Evolutionary conservation across 2,888 invertebrate genomes (phyloP).

Genomic region (Belgica antarctica): DNA sequence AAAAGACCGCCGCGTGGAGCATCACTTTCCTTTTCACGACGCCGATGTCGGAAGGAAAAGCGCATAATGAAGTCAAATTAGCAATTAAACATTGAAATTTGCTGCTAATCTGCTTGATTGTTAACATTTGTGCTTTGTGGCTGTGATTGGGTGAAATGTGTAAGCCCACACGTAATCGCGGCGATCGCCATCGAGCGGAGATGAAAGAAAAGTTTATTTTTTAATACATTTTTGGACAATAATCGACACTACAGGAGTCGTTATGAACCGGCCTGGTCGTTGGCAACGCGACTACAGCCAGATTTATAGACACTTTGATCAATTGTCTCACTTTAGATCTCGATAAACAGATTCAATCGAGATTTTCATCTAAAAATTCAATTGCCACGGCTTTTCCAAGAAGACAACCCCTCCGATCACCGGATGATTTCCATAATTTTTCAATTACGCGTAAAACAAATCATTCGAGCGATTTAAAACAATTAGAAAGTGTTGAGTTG

Average conservation of each 20-base stretch:
- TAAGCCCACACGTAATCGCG: constrained; percentile 3
- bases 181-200: background rate
- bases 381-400: too few species aligned
- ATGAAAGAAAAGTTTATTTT: too few species aligned
- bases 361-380: background rate
- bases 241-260: too few species aligned
- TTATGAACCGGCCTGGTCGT: too few species aligned
- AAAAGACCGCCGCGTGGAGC: background rate
- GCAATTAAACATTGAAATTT: constrained; percentile 9
- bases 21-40: background rate
- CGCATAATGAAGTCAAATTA: constrained; percentile 25
- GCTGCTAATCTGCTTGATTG: too few species aligned
- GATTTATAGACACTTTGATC: too few species aligned
- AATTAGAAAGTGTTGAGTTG: constrained; percentile 36
- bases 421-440: constrained; percentile 5
- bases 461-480: constrained; percentile 20
- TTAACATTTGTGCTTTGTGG: too few species aligned
- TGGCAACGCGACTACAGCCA: too few species aligned
- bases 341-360: too few species aligned
- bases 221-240: too few species aligned
- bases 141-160: background rate
- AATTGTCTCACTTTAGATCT: too few species aligned
- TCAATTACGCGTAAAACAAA: background rate
- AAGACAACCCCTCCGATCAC: too few species aligned
- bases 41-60: background rate